Evolutionary conservation across 2,113 vertebrate species (phyloP), one percentile per base, ranked within the genome.

Genomic region (Strix uralensis): DNA sequence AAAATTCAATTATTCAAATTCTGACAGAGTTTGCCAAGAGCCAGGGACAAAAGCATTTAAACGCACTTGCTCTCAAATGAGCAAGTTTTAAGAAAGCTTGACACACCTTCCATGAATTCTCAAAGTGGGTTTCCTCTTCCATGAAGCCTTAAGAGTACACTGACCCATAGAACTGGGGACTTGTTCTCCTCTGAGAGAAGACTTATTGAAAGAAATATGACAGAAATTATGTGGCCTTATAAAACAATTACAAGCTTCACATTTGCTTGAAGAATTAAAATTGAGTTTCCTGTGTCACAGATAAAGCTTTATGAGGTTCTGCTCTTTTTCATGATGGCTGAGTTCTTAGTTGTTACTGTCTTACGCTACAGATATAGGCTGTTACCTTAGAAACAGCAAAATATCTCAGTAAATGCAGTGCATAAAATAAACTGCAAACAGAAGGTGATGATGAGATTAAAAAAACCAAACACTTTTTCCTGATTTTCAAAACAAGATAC

Each of bases 401-500:
- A 22, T 38, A 72, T 17, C 70, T 82, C 84, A 77, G 49, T 61
- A 86, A 91, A 85, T 54, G 57, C 42, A 62, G 25, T 34, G 25
- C 15, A 54, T 54, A 92, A 94, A 59, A 91, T 27, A 72, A 94
- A 90, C 61, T 87, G 78, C 87, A 70, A 91, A 72, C 27, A 90
- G 67, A 90, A 86, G 62, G 58, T 71, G 46, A 66, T 32, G 11
- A 54, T 44, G 34, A 81, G 21, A 89, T 65, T n/a, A 66, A 36
- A 40, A 66, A 73, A 14, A 5, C 15, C 47, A 25, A 58, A 84
- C 57, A 46, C 47, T 65, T 88, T 89, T 91, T 78, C 94, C 91
- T 92, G 73, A 77, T 92, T 96, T 95, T 94, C 74, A 96, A 95
- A 96, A 89, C 65, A 96, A 94, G 74, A 86, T 65, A 84, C 87